These are phyloP conservation scores for Caenorhabditis drosophilae DNA, from an alignment of 2,888 invertebrate genomes.

Conservation along the genomic window DNA sequence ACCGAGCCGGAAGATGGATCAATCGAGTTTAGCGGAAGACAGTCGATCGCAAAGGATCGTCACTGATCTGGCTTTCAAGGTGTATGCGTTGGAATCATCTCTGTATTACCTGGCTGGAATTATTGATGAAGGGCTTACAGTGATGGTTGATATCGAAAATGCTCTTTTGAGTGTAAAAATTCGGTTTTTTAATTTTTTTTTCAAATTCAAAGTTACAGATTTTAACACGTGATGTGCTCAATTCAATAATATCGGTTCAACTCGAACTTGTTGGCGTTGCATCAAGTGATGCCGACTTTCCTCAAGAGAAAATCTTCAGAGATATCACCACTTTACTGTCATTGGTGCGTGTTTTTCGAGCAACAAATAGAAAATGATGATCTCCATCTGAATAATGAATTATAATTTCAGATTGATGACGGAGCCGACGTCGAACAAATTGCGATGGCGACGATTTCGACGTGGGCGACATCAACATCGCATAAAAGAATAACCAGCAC, in stretches of 20 bases:
- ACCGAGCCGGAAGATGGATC: slow-evolving; percentile 19
- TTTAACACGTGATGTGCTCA: slow-evolving; percentile 35
- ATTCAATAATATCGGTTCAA: slow-evolving; percentile 27
- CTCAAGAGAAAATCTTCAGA: slow-evolving; percentile 57
- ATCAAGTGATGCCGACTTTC: slow-evolving; percentile 44
- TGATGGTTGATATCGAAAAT: slow-evolving; percentile 64
- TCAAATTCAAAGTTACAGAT: too few relatives aligned
- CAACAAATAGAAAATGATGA: not conserved
- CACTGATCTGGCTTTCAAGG: slow-evolving; percentile 41
- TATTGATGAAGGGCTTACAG: slow-evolving; percentile 60
- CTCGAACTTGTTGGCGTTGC: slow-evolving; percentile 56
- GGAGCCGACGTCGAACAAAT: slow-evolving; percentile 47
- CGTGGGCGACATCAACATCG: slow-evolving; percentile 44
- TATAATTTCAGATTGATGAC: slow-evolving; percentile 41
- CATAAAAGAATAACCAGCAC: slow-evolving; percentile 42
- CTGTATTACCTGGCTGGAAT: slow-evolving; percentile 66
- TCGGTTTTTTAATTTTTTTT: too few relatives aligned
- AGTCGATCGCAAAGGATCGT: slow-evolving; percentile 39
- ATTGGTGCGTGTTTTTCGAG: slow-evolving; percentile 10
- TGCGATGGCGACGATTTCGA: slow-evolving; percentile 49
- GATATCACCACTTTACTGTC: slow-evolving; percentile 61
- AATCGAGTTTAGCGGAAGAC: slow-evolving; percentile 25
- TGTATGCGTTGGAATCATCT: slow-evolving; percentile 62
- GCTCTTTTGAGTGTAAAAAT: slow-evolving; percentile 58
- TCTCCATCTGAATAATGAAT: not conserved